Conservation (phyloP, 2,888 invertebrate species). For the Tolmerus cingulatus region DNA sequence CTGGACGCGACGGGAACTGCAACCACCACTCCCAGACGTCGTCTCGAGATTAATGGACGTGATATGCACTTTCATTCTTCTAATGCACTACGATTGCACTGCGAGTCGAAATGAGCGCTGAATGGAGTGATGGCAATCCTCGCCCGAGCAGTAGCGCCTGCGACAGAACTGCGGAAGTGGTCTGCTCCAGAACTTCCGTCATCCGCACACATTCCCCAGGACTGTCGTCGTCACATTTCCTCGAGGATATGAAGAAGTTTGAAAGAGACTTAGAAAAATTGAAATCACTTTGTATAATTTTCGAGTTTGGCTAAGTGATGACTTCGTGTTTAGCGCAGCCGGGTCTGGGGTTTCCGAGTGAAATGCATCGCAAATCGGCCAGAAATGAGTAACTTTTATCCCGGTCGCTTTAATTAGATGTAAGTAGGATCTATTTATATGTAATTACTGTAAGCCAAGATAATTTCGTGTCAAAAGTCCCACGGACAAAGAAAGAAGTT, state of each 20-base stretch:
- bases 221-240: neutral
- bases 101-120: neutral
- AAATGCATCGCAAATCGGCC: neutral
- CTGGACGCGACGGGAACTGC: neutral
- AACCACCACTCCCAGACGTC: neutral
- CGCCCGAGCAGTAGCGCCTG: neutral
- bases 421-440: neutral
- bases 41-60: slow-evolving; percentile 1
- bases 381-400: neutral
- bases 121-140: neutral
- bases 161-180: neutral
- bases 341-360: neutral
- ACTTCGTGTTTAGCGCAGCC: neutral
- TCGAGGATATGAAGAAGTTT: neutral
- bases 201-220: neutral
- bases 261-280: neutral
- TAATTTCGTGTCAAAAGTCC: neutral
- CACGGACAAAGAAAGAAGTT: no score
- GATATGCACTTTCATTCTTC: slow-evolving; percentile 21
- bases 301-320: neutral
- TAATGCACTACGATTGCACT: neutral
- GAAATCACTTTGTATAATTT: neutral
- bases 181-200: neutral
- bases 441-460: no score
- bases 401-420: neutral